Evolutionary conservation across 2,113 vertebrate species (phyloP).

Genomic region (Sclerurus mexicanus): DNA sequence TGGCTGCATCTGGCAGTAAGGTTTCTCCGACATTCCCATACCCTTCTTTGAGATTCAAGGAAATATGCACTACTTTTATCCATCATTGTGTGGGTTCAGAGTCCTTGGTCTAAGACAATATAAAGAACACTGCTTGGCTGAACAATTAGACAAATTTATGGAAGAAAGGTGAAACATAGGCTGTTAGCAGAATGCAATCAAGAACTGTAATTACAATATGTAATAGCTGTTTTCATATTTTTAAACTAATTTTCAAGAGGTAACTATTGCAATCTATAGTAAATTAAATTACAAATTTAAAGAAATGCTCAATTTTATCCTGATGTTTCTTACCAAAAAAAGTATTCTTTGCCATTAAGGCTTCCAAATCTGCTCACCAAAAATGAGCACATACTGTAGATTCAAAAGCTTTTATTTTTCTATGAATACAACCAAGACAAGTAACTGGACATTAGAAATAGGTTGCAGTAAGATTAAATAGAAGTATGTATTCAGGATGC

Average conservation of each 20-base stretch:
- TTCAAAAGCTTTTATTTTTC: neutral
- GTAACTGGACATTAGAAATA: neutral
- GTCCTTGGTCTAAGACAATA: neutral
- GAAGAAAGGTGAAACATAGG: neutral
- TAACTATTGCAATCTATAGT: neutral
- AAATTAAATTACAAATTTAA: neutral
- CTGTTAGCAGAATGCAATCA: neutral
- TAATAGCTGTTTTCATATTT: neutral
- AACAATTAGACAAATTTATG: neutral
- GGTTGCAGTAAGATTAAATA: neutral
- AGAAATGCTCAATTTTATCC: neutral
- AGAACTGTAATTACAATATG: neutral
- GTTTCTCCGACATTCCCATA: neutral
- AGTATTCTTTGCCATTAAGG: neutral
- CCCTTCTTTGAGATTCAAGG: neutral
- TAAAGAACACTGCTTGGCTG: neutral
- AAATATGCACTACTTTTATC: rapidly evolving
- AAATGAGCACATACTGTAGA: neutral
- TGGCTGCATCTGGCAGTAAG: neutral
- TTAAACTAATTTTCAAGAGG: neutral
- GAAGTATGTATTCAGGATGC: neutral
- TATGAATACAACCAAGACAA: neutral
- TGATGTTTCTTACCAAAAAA: neutral
- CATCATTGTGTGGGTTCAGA: rapidly evolving
- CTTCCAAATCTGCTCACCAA: neutral